A percentile compares a stretch with the other conserved stretches of the same genome.
These are phyloP conservation scores for Pardalotus punctatus DNA, from an alignment of 2,113 vertebrate genomes.

Conservation along the genomic window DNA sequence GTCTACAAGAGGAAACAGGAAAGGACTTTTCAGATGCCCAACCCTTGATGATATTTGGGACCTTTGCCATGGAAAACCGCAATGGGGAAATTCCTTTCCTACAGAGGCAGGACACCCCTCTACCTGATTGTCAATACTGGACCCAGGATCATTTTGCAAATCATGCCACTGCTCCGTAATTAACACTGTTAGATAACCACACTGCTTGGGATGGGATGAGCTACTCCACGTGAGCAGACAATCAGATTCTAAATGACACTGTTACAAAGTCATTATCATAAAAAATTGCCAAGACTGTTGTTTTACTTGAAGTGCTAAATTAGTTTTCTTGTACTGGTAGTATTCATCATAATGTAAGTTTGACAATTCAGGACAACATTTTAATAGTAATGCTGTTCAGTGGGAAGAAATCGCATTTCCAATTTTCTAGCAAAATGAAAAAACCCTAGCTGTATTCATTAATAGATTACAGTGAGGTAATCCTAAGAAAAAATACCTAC, in stretches of 20 bases:
- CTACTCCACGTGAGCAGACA: background rate
- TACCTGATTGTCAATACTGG: background rate
- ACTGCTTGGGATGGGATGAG: background rate
- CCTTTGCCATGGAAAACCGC: background rate
- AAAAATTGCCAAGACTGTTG: background rate
- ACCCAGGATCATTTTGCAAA: background rate
- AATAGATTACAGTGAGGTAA: background rate
- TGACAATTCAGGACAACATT: slow-evolving; percentile 47
- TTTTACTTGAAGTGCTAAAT: slow-evolving; percentile 55
- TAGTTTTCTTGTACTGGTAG: slow-evolving; percentile 17
- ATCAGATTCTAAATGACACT: slow-evolving; percentile 21
- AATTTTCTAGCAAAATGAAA: slow-evolving; percentile 22
- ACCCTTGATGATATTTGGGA: accelerated
- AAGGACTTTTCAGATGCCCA: background rate
- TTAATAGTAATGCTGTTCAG: slow-evolving; percentile 15
- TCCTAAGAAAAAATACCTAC: background rate
- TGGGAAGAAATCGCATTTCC: background rate
- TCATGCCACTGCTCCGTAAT: background rate
- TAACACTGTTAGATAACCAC: background rate
- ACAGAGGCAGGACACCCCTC: background rate
- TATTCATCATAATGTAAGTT: slow-evolving; percentile 48
- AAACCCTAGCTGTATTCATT: background rate
- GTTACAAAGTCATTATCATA: slow-evolving; percentile 36
- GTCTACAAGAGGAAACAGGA: background rate
- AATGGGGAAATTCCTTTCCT: background rate